phyloP scores from a whole-genome alignment of 2,113 vertebrate genomes.

The Hystrix cristata region DNA sequence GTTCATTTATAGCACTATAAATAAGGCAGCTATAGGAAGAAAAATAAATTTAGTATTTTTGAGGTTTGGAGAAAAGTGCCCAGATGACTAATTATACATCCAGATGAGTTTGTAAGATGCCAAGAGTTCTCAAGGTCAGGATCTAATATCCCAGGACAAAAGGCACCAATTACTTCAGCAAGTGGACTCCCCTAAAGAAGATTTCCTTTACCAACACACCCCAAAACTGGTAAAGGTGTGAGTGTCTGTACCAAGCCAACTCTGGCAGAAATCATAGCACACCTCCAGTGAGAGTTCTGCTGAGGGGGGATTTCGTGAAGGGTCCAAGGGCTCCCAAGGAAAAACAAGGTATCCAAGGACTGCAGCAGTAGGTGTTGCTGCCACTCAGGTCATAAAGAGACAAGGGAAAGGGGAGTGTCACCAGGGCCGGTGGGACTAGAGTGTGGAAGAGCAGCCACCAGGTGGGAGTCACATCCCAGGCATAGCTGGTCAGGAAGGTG shows the following conservation, averaged over 20 bases:
- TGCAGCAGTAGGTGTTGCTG: accelerated
- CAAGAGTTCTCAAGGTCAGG: slow-evolving; percentile 37
- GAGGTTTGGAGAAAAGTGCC: slow-evolving; percentile 43
- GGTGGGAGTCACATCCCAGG: not conserved
- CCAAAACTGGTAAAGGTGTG: not conserved
- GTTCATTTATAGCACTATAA: not conserved
- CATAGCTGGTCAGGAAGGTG: not conserved
- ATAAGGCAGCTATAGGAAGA: not conserved
- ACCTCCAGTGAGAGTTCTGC: not conserved
- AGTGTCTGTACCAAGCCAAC: not conserved
- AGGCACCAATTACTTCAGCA: not conserved
- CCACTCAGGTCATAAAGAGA: not conserved
- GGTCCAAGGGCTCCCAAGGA: not conserved
- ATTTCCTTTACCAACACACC: not conserved
- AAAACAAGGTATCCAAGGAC: not conserved
- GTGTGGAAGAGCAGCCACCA: not conserved
- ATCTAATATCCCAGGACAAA: not conserved
- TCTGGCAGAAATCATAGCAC: not conserved
- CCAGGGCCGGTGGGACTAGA: not conserved
- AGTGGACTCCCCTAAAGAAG: not conserved
- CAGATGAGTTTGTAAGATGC: slow-evolving; percentile 19
- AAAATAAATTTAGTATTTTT: not conserved
- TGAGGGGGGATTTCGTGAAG: not conserved
- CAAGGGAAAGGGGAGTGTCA: not conserved
- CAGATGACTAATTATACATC: not conserved